Conservation (phyloP, 1,140 invertebrate species). For the Cheumatopsyche charites region DNA sequence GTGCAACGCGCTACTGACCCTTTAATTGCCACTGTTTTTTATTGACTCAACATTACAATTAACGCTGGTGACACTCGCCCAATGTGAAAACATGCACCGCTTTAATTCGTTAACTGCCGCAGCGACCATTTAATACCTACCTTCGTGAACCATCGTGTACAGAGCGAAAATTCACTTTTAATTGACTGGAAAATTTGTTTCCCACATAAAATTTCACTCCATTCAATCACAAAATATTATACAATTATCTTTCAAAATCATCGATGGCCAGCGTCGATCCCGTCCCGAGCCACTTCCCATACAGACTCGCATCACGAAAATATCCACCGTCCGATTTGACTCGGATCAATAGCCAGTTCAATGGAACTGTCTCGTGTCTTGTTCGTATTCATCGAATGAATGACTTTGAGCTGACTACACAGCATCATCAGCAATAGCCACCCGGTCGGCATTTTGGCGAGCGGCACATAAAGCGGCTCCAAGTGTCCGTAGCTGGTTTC, state of each 20-base stretch:
- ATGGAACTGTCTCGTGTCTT: slow-evolving; percentile 11
- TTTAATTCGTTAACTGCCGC: slow-evolving; percentile 12
- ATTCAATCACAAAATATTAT: no score
- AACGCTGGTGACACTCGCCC: slow-evolving; percentile 21
- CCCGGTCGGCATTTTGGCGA: slow-evolving; percentile 17
- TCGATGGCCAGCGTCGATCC: no score
- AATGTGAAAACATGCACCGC: slow-evolving; percentile 22
- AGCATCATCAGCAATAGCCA: no score
- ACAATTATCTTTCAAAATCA: no score
- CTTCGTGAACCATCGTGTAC: neutral
- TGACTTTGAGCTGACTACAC: neutral
- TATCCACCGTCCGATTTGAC: neutral
- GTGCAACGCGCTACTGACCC: slow-evolving; percentile 24
- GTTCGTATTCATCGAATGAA: slow-evolving; percentile 1
- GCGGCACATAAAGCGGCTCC: slow-evolving; percentile 22
- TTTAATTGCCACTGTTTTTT: slow-evolving; percentile 39
- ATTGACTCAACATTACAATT: slow-evolving; percentile 40
- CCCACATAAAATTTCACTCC: no score
- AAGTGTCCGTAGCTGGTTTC: slow-evolving; percentile 17
- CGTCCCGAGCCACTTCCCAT: no score
- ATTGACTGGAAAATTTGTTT: no score
- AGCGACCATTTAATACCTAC: neutral
- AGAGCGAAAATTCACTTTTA: no score
- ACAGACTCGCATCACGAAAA: neutral
- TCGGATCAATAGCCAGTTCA: slow-evolving; percentile 7